These are phyloP conservation scores for Chaenogobius annularis DNA, from an alignment of 2,113 vertebrate species.

Conservation along the genomic window DNA sequence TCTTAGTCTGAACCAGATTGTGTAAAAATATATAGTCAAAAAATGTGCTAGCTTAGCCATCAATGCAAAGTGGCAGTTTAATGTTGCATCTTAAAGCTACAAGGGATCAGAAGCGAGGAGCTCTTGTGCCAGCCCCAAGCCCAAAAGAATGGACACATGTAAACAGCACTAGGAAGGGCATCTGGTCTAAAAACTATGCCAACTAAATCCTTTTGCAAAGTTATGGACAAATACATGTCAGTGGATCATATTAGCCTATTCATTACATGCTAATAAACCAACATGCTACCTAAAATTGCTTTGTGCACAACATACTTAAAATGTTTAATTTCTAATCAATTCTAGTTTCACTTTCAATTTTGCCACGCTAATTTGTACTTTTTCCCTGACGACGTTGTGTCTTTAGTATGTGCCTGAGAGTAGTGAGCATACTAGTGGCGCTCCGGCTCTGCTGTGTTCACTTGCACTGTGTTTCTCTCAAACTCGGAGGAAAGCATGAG, in stretches of 20 bases:
- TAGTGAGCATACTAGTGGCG: slow-evolving; percentile 58
- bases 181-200: neutral
- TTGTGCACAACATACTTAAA: neutral
- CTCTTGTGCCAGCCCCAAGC: neutral
- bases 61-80: no score
- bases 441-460: slow-evolving; percentile 63
- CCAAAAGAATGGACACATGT: neutral
- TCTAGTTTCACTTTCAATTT: neutral
- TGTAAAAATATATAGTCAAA: no score
- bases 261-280: neutral
- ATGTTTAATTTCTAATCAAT: neutral
- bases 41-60: no score
- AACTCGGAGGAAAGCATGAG: slow-evolving; percentile 78
- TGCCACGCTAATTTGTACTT: neutral
- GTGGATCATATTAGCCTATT: no score
- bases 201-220: neutral
- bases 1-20: no score
- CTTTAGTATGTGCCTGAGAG: slow-evolving; percentile 45
- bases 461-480: slow-evolving; percentile 76
- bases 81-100: neutral
- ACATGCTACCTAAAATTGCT: neutral
- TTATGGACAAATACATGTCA: neutral
- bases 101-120: neutral
- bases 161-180: neutral
- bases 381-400: slow-evolving; percentile 29